Percentiles rank a stretch among this genome's conserved stretches.
Conservation (phyloP, 2,888 invertebrate species). For the Melolontha melolontha region DNA sequence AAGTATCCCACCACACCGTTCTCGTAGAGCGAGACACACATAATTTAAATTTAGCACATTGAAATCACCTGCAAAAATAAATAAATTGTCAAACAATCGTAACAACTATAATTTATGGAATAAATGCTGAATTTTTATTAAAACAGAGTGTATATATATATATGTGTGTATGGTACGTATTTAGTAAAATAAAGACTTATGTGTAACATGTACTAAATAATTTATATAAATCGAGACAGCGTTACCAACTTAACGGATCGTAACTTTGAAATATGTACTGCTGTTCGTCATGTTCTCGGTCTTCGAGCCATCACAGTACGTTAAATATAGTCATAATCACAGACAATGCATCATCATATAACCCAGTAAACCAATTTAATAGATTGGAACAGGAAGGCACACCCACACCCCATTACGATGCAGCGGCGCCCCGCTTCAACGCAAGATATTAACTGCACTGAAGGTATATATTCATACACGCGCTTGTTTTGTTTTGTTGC, state of each 20-base stretch:
- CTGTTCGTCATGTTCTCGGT: conserved; percentile 12
- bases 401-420: conserved; percentile 48
- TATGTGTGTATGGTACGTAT: too few relatives aligned
- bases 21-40: too few relatives aligned
- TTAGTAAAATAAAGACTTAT: too few relatives aligned
- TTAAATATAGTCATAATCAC: conserved; percentile 38
- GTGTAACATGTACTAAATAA: not conserved
- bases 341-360: conserved; percentile 51
- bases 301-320: conserved; percentile 18
- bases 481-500: not conserved
- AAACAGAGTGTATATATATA: too few relatives aligned
- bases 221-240: conserved; percentile 1
- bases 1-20: too few relatives aligned
- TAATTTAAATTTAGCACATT: too few relatives aligned
- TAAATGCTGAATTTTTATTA: too few relatives aligned
- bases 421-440: conserved; percentile 38
- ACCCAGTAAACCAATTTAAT: conserved; percentile 53
- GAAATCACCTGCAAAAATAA: too few relatives aligned
- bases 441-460: not conserved
- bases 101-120: too few relatives aligned
- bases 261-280: not conserved
- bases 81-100: too few relatives aligned
- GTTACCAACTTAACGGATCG: conserved; percentile 2
- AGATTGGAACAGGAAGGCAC: conserved; percentile 53
- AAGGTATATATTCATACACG: too few relatives aligned